Evolutionary conservation across 2,888 invertebrate genomes (phyloP).

Genomic region (Eustalomyia histrio): DNA sequence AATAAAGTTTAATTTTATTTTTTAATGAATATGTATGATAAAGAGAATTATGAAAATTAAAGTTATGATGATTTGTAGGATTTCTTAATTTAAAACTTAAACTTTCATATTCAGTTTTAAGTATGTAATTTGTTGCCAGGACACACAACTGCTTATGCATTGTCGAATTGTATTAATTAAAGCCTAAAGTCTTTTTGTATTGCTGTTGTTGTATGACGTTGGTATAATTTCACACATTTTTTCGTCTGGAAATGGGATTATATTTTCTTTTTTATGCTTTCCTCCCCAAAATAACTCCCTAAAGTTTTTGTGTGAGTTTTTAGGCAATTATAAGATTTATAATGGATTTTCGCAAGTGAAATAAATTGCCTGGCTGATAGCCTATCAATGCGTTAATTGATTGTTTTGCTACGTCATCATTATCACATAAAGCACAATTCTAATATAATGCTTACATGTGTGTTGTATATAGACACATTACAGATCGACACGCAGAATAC

Average conservation of each 20-base stretch:
- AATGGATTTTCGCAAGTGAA: slow-evolving; percentile 65
- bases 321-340: slow-evolving; percentile 61
- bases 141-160: slow-evolving; percentile 21
- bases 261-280: background rate
- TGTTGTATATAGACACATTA: too few species aligned
- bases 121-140: slow-evolving; percentile 1
- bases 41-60: slow-evolving; percentile 30
- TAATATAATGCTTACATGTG: slow-evolving; percentile 16
- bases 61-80: slow-evolving; percentile 13
- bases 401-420: slow-evolving; percentile 67
- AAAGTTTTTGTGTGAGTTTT: background rate
- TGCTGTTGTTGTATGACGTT: background rate
- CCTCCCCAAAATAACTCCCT: background rate
- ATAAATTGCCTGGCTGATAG: slow-evolving; percentile 67
- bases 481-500: background rate
- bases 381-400: slow-evolving; percentile 68
- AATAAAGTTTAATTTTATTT: slow-evolving; percentile 18
- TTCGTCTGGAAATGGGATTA: slow-evolving; percentile 22
- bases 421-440: slow-evolving; percentile 46
- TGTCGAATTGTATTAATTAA: slow-evolving; percentile 42
- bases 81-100: background rate
- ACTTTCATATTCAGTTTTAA: slow-evolving; percentile 24
- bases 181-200: slow-evolving; percentile 38
- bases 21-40: slow-evolving; percentile 36
- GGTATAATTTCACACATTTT: background rate